A percentile compares a stretch with the other conserved stretches of the same genome.
Conservation (phyloP, 2,797 vertebrate genomes). For the Presbytis comata region DNA sequence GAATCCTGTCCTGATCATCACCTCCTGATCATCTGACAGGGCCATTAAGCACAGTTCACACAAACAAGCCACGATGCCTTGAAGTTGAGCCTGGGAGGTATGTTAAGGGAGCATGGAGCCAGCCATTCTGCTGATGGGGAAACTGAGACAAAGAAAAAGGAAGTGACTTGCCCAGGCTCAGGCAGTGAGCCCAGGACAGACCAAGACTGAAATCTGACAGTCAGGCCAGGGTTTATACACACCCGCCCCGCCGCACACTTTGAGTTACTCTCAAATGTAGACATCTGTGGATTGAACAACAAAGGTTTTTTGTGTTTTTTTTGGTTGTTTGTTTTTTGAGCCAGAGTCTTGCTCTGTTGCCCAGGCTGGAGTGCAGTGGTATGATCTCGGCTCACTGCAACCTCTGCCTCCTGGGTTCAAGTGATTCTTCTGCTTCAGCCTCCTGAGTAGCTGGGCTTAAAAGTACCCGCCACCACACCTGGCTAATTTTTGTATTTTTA, state of each 20-base stretch:
- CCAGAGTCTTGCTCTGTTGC: too few species aligned
- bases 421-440: too few species aligned
- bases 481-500: too few species aligned
- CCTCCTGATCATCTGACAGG: background rate
- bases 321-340: too few species aligned
- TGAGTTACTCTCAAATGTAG: background rate
- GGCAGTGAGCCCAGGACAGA: background rate
- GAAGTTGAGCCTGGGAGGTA: background rate
- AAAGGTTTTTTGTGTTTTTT: background rate
- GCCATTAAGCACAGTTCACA: background rate
- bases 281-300: background rate
- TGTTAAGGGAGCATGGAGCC: background rate
- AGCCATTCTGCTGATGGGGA: background rate
- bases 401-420: too few species aligned
- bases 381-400: too few species aligned
- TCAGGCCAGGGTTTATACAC: background rate
- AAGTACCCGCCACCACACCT: too few species aligned
- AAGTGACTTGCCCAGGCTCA: background rate
- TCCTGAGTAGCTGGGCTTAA: too few species aligned
- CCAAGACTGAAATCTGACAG: background rate
- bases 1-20: background rate
- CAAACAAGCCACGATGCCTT: background rate
- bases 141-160: constrained; percentile 30
- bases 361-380: too few species aligned
- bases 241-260: background rate